Evolutionary conservation across 1,140 invertebrate species (phyloP).

Genomic region (Popillia japonica): DNA sequence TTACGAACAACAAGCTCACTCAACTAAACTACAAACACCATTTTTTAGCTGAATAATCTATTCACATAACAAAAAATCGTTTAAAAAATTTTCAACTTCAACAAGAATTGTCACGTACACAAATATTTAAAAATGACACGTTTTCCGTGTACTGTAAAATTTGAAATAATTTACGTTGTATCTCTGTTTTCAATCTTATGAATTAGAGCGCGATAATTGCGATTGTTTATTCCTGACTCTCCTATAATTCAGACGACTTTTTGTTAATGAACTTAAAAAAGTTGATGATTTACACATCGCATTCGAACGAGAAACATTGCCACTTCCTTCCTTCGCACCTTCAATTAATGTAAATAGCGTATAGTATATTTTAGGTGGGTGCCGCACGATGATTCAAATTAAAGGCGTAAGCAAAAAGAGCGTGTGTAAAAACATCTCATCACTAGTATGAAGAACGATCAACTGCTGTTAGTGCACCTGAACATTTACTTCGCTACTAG

Average conservation of each 20-base stretch:
- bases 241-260: conserved; percentile 4
- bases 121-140: no score
- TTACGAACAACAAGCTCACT: background rate
- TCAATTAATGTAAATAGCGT: background rate
- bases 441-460: conserved; percentile 29
- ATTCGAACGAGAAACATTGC: conserved; percentile 1
- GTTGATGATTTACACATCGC: background rate
- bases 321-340: background rate
- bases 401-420: background rate
- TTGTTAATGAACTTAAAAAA: background rate
- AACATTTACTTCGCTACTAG: background rate
- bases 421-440: background rate
- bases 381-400: conserved; percentile 10
- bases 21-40: background rate
- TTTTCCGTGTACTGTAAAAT: no score
- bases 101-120: no score
- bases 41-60: background rate
- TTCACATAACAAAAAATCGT: no score
- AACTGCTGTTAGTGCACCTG: conserved; percentile 28
- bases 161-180: background rate
- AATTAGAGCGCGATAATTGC: conserved; percentile 25
- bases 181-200: background rate
- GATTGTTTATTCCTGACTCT: conserved; percentile 7
- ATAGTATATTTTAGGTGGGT: background rate
- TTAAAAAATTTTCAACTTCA: no score